A percentile compares a stretch with the other conserved stretches of the same genome.
Conservation (phyloP, 1,140 invertebrate species). For the Trichonephila clavata region DNA sequence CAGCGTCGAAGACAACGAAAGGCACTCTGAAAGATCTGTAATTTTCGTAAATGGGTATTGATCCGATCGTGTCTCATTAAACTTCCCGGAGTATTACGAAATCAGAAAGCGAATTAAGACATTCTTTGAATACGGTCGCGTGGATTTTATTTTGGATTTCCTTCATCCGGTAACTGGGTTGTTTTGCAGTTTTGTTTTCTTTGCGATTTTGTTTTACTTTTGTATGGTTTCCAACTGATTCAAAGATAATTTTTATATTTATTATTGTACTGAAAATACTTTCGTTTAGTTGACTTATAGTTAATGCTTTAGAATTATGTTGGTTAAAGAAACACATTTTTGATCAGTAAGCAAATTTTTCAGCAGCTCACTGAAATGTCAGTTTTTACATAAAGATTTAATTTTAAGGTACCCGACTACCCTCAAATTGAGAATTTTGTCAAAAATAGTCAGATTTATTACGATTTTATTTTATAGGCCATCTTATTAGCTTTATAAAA, state of each 20-base stretch:
- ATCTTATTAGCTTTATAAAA: too few species aligned
- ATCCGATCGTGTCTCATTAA: constrained; percentile 23
- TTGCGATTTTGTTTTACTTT: background rate
- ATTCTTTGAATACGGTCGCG: background rate
- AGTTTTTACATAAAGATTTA: too few species aligned
- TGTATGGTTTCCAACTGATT: background rate
- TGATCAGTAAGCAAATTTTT: too few species aligned
- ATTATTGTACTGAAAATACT: background rate
- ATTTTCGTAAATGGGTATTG: constrained; percentile 47
- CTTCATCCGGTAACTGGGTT: background rate
- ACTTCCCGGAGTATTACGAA: constrained; percentile 14
- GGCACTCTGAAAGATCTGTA: constrained; percentile 20
- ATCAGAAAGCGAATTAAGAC: constrained; percentile 15
- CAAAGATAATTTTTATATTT: background rate
- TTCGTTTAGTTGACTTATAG: background rate
- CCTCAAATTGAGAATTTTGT: too few species aligned
- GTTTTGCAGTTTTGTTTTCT: background rate
- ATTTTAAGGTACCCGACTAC: too few species aligned
- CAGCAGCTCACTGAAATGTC: too few species aligned
- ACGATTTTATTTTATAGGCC: too few species aligned
- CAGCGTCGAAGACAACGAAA: background rate
- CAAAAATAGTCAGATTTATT: too few species aligned
- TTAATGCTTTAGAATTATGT: too few species aligned
- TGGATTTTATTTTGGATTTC: background rate
- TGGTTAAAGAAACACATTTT: too few species aligned